Conservation (phyloP, 2,888 invertebrate species). For the Copidosoma aretas region DNA sequence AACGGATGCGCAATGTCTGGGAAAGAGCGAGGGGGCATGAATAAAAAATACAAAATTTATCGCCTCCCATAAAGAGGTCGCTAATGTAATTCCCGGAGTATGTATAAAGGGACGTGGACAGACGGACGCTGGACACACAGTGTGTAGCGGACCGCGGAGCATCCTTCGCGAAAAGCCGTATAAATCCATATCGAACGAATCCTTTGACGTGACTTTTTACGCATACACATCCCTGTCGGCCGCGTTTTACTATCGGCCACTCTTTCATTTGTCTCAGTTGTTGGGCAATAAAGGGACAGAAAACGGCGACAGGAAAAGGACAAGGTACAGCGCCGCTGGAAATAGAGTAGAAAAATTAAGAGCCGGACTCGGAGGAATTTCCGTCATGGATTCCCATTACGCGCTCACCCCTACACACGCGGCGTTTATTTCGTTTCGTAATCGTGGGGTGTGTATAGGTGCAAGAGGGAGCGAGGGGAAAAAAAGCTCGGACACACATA, state of each 20-base stretch:
- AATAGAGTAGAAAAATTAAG: constrained; percentile 26
- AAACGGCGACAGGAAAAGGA: not conserved
- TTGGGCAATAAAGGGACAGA: not conserved
- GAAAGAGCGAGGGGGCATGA: not conserved
- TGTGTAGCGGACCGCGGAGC: not conserved
- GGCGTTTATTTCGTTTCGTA: constrained; percentile 55
- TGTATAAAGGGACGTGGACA: too few species aligned
- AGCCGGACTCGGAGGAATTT: constrained; percentile 29
- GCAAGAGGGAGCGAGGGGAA: constrained; percentile 57
- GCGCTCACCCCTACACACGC: not conserved
- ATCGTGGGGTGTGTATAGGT: constrained; percentile 41
- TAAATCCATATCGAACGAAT: not conserved
- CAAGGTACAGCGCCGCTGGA: not conserved
- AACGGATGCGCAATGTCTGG: not conserved
- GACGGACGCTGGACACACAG: not conserved
- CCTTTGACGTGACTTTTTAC: not conserved
- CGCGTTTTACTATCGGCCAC: not conserved
- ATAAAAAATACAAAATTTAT: not conserved
- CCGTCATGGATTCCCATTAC: constrained; percentile 48
- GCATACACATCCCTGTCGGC: not conserved
- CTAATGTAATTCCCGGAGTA: too few species aligned
- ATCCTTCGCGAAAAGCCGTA: not conserved
- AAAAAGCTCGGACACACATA: constrained; percentile 61
- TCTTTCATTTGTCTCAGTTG: not conserved
- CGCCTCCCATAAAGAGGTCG: too few species aligned